Base-by-base conservation (phyloP, 2,797 vertebrate genomes). In the Eleutherodactylus coqui region DNA sequence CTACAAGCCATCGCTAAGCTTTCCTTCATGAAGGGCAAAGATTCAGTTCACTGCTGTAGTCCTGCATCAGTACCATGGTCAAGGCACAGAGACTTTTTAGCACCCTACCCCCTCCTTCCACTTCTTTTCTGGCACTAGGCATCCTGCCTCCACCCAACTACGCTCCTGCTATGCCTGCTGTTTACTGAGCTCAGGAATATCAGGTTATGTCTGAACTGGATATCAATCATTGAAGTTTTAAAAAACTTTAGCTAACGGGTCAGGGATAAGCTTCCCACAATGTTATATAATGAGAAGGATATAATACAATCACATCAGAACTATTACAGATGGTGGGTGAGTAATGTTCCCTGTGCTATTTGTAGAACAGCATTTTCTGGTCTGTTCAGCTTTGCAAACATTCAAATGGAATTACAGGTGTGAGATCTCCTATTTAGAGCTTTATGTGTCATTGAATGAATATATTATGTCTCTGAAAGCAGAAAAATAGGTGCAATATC, bases 291-390 rank as follows among this genome's bases (percentile, higher is more conserved):
- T 32, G 6, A 21, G n/a, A 43, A 9, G n/a, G 69, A 43, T 41
- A 8, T 5, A 70, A 72, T 43, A 43, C 8, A 47, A 45, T 47
- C 43, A 75, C 27, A 47, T 17, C 43, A 6, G 21, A 45, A 29
- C 13, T 8, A 80, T 49, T 49, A 41, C 58, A 67, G 79, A 80
- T 67, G 79, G 77, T 10, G 51, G 17, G 6, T 67, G 79, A 67
- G 60, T 67, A 80, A 67, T 79, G 41, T 43, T 29, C 55, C 27
- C 36, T 21, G 5, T 24, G 38, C 41, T 67, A 80, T 80, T 80
- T 67, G 60, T 80, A 67, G 79, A 80, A 32, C 60, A 24, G 43
- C 17, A 45, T n/a, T 21, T 41, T 45, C 58, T 64, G 5, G n/a
- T 49, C 72, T 27, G 70, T 45, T n/a, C 43, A 29, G 43, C n/a